phyloP scores from a whole-genome alignment of 2,888 invertebrate species.

The Loripinus fragilis region DNA sequence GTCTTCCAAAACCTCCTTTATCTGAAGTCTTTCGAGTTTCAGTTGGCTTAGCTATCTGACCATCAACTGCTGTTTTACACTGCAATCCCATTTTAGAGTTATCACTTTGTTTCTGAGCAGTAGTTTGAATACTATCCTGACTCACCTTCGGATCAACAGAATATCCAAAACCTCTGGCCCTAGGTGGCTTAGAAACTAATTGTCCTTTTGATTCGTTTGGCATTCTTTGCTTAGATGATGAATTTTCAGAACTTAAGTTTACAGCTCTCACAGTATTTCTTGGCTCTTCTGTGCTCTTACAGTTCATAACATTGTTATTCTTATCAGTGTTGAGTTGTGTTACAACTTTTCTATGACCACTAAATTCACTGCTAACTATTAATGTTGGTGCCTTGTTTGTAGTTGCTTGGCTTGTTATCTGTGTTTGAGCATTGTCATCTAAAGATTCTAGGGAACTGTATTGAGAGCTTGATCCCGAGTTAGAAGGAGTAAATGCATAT shows the following conservation, averaged over 20 bases:
- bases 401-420: neutral
- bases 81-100: neutral
- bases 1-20: conserved; percentile 6
- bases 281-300: neutral
- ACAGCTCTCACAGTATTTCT: neutral
- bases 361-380: neutral
- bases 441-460: conserved; percentile 9
- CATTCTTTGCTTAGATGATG: neutral
- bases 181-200: neutral
- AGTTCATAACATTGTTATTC: neutral
- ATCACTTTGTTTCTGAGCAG: neutral
- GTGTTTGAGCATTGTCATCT: neutral
- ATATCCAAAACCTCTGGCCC: neutral
- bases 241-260: neutral
- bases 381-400: neutral
- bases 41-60: neutral
- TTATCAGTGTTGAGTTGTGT: neutral
- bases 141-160: neutral
- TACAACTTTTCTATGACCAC: neutral
- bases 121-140: neutral
- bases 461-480: neutral
- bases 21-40: neutral
- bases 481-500: neutral
- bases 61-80: neutral
- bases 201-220: neutral